Evolutionary conservation across 2,888 invertebrate genomes (phyloP), one percentile per base, ranked within the genome.

Genomic region (Athalia rosae): DNA sequence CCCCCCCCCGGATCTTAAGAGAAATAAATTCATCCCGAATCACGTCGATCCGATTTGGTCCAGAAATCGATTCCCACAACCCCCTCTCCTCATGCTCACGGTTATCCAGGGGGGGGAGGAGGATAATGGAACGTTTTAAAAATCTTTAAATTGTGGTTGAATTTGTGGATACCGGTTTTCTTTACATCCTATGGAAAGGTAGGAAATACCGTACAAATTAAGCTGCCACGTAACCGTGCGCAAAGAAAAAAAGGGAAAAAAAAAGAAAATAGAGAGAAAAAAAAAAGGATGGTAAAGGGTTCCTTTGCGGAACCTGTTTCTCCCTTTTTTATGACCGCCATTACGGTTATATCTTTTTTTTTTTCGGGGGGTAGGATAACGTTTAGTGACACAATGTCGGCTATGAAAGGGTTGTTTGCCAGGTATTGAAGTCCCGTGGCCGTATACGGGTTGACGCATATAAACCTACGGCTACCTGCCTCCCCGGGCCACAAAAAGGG

Each of bases 341-440:
- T 74, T 74, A 74, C 48, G 59, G 61, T 74, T 74, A 59, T 62
- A 61, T 58, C 63, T 76, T 61, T 66, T 77, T 73, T 82, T 80
- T n/a, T n/a, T n/a, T n/a, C n/a, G n/a, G n/a, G 78, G 80, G 77
- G 79, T 79, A 81, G 83, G 77, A 81, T 80, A 84, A 80, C 85
- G 83, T 83, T 86, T 84, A 84, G 85, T 82, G 84, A 83, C 85
- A 86, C 84, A 86, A 86, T 85, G 81, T 82, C 74, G 76, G 80
- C 81, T 77, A 69, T 76, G 81, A 83, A 86, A 85, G 86, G 86
- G 85, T 86, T 86, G 83, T 83, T 82, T 80, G 77, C 80, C 76
- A 74, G 76, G 81, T 78, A 85, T 85, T 84, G 80, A 80, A 79
- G 67, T 63, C 78, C 77, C 80, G 79, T 67, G 43, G 9, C 2